A percentile compares a stretch with the other conserved stretches of the same genome.
Conservation (phyloP, 1,140 invertebrate genomes). For the Hypsibius dujardini region DNA sequence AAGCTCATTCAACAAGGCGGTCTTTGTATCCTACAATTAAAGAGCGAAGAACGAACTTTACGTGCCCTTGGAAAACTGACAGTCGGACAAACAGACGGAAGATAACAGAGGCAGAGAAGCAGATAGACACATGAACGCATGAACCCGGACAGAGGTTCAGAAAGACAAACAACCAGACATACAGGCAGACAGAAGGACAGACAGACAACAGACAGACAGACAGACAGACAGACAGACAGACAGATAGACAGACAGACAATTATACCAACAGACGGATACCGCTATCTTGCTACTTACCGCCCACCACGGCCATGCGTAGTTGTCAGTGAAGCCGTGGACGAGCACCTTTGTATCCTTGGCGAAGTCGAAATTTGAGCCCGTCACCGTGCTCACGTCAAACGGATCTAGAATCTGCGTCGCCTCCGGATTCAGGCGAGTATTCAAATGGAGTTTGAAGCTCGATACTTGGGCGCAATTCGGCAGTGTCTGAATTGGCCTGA, state of each 20-base stretch:
- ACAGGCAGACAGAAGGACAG: too few species aligned
- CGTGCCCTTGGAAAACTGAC: too few species aligned
- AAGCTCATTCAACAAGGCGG: not conserved
- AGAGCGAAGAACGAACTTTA: too few species aligned
- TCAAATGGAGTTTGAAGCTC: not conserved
- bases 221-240: too few species aligned
- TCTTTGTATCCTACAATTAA: not conserved
- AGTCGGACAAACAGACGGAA: too few species aligned
- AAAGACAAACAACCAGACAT: not conserved
- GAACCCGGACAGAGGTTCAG: too few species aligned
- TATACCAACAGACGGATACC: too few species aligned
- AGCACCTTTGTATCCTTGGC: not conserved
- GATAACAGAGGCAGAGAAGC: too few species aligned
- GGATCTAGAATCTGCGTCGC: not conserved
- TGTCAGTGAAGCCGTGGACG: slow-evolving; percentile 4
- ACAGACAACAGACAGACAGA: too few species aligned
- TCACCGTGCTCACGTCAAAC: not conserved
- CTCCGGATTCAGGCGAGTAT: not conserved
- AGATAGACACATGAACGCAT: too few species aligned
- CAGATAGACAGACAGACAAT: too few species aligned
- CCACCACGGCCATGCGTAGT: not conserved
- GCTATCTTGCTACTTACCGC: too few species aligned
- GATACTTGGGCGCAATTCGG: not conserved
- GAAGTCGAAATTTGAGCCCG: not conserved
- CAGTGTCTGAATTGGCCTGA: not conserved